Evolutionary conservation across 2,888 invertebrate genomes (phyloP).

Genomic region (Leistus spinibarbis): DNA sequence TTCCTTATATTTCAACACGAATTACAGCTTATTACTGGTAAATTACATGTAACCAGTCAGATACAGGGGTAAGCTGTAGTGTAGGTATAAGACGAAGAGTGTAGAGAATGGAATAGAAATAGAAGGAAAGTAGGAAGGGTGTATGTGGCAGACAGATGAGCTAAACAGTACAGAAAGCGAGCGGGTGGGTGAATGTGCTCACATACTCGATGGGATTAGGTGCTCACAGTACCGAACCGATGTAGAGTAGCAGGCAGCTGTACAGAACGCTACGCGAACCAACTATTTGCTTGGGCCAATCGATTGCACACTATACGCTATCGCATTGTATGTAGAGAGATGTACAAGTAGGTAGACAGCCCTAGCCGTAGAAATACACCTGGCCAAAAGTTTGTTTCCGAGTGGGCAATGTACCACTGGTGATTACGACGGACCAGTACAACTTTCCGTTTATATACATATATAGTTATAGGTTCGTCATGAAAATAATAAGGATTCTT

Average conservation of each 20-base stretch:
- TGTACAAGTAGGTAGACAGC: background rate
- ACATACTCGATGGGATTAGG: conserved; percentile 33
- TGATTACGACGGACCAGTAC: too few relatives aligned
- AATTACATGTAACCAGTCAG: conserved; percentile 43
- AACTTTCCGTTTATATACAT: too few relatives aligned
- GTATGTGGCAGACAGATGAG: background rate
- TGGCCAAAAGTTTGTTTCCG: too few relatives aligned
- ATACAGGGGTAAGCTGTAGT: background rate
- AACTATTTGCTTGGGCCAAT: conserved; percentile 40
- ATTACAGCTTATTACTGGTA: conserved; percentile 42
- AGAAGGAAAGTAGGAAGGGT: background rate
- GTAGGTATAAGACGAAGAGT: background rate
- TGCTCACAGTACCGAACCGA: conserved; percentile 30
- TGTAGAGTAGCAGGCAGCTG: background rate
- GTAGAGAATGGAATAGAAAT: background rate
- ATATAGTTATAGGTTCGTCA: too few relatives aligned
- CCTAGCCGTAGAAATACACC: background rate
- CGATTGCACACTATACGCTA: background rate
- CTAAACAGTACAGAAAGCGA: background rate
- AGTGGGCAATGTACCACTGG: too few relatives aligned
- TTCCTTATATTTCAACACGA: too few relatives aligned
- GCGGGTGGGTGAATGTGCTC: background rate
- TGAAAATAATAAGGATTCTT: too few relatives aligned
- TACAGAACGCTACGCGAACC: conserved; percentile 37
- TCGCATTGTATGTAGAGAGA: background rate